Conservation (phyloP, 2,888 invertebrate genomes). For the Cerceris ruficornis region DNA sequence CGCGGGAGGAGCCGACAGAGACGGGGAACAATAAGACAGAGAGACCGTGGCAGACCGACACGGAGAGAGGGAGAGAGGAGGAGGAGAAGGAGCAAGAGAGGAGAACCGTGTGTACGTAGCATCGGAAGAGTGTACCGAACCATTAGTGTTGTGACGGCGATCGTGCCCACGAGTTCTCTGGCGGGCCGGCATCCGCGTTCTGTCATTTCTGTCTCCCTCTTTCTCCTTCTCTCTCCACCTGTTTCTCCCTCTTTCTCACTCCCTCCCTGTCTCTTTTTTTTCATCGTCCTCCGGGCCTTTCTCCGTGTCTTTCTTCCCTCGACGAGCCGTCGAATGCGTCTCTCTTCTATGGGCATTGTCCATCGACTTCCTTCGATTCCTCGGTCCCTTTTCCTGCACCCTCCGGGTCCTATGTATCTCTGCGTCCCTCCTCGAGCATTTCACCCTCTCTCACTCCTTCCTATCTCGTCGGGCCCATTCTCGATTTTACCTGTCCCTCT, state of each 20-base stretch:
- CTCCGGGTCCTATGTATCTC: too few relatives aligned
- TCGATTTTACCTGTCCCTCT: too few relatives aligned
- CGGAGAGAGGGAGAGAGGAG: not conserved
- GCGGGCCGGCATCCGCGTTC: constrained; percentile 64
- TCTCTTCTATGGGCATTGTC: not conserved
- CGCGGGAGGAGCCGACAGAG: not conserved
- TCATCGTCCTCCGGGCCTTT: not conserved
- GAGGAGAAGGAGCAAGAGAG: constrained; percentile 41
- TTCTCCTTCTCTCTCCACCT: constrained; percentile 10
- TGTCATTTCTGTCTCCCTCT: constrained; percentile 39
- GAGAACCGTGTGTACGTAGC: constrained; percentile 59
- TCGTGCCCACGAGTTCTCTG: constrained; percentile 75
- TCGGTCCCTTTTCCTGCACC: too few relatives aligned
- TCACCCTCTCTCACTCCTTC: too few relatives aligned
- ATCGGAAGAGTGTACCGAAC: constrained; percentile 63
- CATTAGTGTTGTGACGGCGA: constrained; percentile 79
- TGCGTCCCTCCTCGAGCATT: too few relatives aligned
- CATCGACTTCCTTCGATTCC: too few relatives aligned
- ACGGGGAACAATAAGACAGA: not conserved
- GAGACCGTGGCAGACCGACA: not conserved
- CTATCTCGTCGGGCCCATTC: too few relatives aligned
- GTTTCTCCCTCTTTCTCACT: constrained; percentile 19
- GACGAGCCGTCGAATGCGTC: not conserved
- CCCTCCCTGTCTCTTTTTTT: not conserved
- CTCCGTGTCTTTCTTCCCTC: constrained; percentile 4